Evolutionary conservation across 2,888 invertebrate genomes (phyloP), one percentile per base, ranked within the genome.

Genomic region (Andrena fulva): DNA sequence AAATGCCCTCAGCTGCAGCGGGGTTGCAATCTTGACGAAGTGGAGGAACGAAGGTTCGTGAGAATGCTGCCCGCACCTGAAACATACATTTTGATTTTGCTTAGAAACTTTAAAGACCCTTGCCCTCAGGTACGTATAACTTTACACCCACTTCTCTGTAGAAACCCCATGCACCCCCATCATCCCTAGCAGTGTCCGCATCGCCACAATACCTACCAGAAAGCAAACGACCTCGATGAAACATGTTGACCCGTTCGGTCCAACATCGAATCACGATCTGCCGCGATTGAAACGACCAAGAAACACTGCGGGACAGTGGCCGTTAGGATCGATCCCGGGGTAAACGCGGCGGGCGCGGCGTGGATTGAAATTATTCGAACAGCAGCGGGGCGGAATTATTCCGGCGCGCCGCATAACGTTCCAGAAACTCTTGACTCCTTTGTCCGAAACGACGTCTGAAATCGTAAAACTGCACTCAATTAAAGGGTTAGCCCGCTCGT

Each of bases 401-500:
- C 80, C 74, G 63, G 64, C 71, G 79, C 62, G 85, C 59, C 76
- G 77, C 79, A 71, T 73, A 76, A 80, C 75, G 81, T 81, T 64
- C 70, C 78, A 52, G 68, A 66, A 62, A 79, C 79, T 87, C 82
- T 76, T 72, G 77, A 62, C 78, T 85, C 82, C 80, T 85, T 88
- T 80, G 85, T 84, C 84, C 80, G 72, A 77, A 88, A 84, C 79
- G 79, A 86, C 85, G 82, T 89, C 85, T 86, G 85, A 89, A 88
- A 89, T 89, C 89, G 87, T 90, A 89, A 90, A 90, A 89, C 86
- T 87, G 77, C 76, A 76, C 88, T 89, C 89, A 88, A 89, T 90
- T 89, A 88, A 90, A 90, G 86, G 89, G 89, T 86, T 86, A 86
- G 89, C 64, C 86, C 85, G 87, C 84, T 89, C 90, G 90, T 90